Evolutionary conservation across 2,888 invertebrate genomes (phyloP), one percentile per base, ranked within the genome.

Genomic region (Orthosia cruda): DNA sequence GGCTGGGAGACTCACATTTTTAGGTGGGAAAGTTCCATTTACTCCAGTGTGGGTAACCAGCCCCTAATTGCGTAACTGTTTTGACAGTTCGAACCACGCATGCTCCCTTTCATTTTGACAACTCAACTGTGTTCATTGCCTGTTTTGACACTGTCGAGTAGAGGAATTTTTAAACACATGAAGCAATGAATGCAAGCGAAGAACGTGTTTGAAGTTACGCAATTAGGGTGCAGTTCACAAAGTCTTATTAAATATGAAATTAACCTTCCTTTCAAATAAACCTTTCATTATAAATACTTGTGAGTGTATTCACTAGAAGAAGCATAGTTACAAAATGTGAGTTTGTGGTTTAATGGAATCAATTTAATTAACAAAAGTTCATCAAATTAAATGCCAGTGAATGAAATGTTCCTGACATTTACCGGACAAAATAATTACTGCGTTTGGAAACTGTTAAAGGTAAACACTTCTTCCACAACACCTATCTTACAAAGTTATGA

Each of bases 331-430:
- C 47, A 63, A 63, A 63, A 63, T 63, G 13, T 18, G 3, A 3
- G 23, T 23, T 49, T 62, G 23, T 47, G 45, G 4, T 50, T 50
- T 16, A 15, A 64, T 64, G 16, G 16, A 49, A 7, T 58, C 9
- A 69, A 23, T 47, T 47, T 20, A 5, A 70, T 16, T 49, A n/a
- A 18, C 18, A 45, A 15, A 71, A 57, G 1, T 7, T 45, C 50
- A 74, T 52, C 23, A 32, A 47, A n/a, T 32, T n/a, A 50, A 80
- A 74, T 71, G 50, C 55, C 79, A 71, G 18, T 47, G 5, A 12
- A 40, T 40, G 40, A 57, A 57, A 57, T 16, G 18, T 71, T 16
- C 26, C 49, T 74, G 45, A 45, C 49, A 58, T 80, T 80, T 80
- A 58, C 13, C 32, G 13, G 11, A 47, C 1, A 12, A 13, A 26